phyloP scores from a whole-genome alignment of 2,888 invertebrate species.

The Chrysolina oricalcia region DNA sequence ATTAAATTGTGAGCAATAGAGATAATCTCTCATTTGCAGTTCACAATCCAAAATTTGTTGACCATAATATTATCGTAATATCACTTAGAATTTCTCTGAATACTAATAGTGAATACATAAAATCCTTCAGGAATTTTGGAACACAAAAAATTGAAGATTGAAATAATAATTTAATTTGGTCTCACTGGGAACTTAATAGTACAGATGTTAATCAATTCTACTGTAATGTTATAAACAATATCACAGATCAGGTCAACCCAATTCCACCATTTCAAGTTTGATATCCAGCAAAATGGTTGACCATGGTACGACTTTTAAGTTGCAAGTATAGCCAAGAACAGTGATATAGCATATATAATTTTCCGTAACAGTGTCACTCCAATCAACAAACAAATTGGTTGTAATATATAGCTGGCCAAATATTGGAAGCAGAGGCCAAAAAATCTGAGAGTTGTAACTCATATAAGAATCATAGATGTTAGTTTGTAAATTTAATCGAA shows the following conservation, averaged over 20 bases:
- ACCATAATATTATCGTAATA: conserved; percentile 15
- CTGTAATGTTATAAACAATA: background rate
- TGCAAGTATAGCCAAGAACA: conserved; percentile 19
- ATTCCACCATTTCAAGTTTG: conserved; percentile 19
- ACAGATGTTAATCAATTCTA: conserved; percentile 21
- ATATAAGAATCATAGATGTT: conserved; percentile 21
- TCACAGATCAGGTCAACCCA: conserved; percentile 7
- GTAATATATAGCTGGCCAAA: no score
- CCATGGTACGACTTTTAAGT: no score
- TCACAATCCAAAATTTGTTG: no score
- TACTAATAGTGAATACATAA: conserved; percentile 9
- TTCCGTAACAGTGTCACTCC: conserved; percentile 25
- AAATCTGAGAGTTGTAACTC: no score
- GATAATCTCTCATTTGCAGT: background rate
- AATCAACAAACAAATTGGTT: conserved; percentile 19
- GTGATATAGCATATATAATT: no score
- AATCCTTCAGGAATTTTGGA: conserved; percentile 23
- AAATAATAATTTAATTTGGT: conserved; percentile 19
- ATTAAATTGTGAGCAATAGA: conserved; percentile 24
- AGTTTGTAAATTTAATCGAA: conserved; percentile 9
- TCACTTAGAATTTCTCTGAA: conserved; percentile 14
- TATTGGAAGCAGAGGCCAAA: no score
- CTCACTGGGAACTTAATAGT: conserved; percentile 17
- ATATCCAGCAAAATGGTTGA: conserved; percentile 11
- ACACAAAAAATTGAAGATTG: conserved; percentile 17